Percentiles rank a stretch among this genome's conserved stretches.
These are phyloP conservation scores for Aulostomus chinensis DNA, from an alignment of 2,797 vertebrate species.

Conservation along the genomic window DNA sequence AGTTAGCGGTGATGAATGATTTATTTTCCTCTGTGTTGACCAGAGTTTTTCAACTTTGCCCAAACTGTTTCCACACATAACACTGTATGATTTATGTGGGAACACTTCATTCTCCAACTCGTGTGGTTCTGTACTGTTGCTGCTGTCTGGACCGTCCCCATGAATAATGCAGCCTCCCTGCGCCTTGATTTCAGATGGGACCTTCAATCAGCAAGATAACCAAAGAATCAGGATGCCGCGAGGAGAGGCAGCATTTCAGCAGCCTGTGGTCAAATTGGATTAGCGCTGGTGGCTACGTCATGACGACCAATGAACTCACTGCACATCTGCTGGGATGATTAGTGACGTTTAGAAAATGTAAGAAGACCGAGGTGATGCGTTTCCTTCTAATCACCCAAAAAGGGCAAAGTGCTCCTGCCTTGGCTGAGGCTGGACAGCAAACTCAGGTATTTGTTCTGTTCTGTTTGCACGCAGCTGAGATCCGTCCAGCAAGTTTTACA, in stretches of 20 bases:
- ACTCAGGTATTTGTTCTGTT: too few species aligned
- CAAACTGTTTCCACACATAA: conserved; percentile 44
- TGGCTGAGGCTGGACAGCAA: too few species aligned
- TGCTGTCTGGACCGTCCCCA: neutral
- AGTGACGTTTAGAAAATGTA: too few species aligned
- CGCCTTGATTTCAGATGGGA: conserved; percentile 8
- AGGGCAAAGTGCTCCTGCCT: too few species aligned
- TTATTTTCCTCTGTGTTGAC: conserved; percentile 62
- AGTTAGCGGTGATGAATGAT: conserved; percentile 68
- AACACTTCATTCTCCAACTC: conserved; percentile 25
- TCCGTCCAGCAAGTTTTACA: too few species aligned
- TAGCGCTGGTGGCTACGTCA: neutral
- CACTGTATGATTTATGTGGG: conserved; percentile 62
- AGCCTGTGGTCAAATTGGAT: neutral
- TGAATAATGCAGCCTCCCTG: conserved; percentile 18
- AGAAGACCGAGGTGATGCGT: too few species aligned
- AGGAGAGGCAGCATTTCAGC: neutral
- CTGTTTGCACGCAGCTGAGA: too few species aligned
- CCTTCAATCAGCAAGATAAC: conserved; percentile 6
- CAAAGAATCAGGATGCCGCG: too few species aligned
- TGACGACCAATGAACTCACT: neutral
- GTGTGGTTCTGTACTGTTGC: conserved; percentile 30
- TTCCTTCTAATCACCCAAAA: too few species aligned
- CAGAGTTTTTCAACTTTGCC: conserved; percentile 56
- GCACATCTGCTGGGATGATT: neutral